A percentile compares a stretch with the other conserved stretches of the same genome.
These are phyloP conservation scores for Mesoligia furuncula DNA, from an alignment of 2,888 invertebrate genomes.

Conservation along the genomic window DNA sequence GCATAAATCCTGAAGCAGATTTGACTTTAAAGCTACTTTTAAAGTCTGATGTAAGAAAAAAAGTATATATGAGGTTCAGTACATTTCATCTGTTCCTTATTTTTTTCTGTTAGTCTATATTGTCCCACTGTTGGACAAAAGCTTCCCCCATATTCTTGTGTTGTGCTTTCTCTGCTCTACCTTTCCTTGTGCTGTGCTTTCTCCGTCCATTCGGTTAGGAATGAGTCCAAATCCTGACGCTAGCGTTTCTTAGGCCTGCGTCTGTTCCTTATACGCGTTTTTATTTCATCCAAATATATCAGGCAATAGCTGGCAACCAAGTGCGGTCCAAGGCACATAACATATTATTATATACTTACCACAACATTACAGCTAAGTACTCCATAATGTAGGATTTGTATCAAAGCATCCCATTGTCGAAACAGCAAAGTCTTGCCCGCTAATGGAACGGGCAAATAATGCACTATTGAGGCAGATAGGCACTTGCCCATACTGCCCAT, in stretches of 20 bases:
- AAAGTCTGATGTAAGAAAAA: no score
- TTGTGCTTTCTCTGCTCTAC: no score
- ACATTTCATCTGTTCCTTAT: background rate
- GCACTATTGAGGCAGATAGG: slow-evolving; percentile 42
- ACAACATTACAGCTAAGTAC: background rate
- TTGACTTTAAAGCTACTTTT: no score
- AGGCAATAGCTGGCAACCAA: background rate
- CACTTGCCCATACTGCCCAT: slow-evolving; percentile 35
- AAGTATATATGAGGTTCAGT: background rate
- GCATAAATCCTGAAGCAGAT: no score
- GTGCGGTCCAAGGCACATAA: background rate
- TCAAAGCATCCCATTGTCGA: slow-evolving; percentile 67
- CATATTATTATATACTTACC: background rate
- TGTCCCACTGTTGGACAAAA: no score
- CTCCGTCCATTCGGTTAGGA: no score
- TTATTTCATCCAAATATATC: background rate
- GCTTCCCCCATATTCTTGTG: no score
- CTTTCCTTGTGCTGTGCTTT: no score
- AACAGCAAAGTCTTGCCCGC: slow-evolving; percentile 70
- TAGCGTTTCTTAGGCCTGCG: no score
- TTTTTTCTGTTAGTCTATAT: no score
- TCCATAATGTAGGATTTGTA: slow-evolving; percentile 61
- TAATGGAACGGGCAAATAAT: slow-evolving; percentile 77
- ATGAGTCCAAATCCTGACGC: no score
- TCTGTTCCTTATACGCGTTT: background rate